Base-by-base conservation (phyloP, 1,140 invertebrate species). In the Drosophila athabasca region DNA sequence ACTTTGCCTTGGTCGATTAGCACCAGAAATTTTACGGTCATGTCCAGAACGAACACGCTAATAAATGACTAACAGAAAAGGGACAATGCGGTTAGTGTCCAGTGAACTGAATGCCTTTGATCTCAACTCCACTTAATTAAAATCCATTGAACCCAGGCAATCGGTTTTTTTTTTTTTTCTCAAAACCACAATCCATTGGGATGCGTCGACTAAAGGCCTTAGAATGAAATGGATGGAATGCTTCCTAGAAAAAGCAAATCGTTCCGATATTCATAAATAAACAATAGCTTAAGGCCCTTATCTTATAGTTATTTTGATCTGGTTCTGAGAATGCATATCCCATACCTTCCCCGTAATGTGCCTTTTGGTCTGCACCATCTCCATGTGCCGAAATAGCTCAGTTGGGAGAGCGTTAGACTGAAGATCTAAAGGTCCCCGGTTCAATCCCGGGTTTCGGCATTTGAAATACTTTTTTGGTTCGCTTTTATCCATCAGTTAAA, bases 401-500 rank as follows among this genome's bases (percentile, higher is more conserved):
- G 94, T 95, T 95, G 94, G 94, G 94, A 95, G 94, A 95, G 94
- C 94, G 94, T 95, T 95, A 95, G 94, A 95, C 94, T 95, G 94
- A 95, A 95, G 94, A 95, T 95, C 94, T 95, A 95, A 95, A 95
- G 93, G 94, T 95, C 94, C 94, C 94, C 93, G 94, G 94, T 95
- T 95, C 94, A 93, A 95, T 94, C 94, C 94, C 94, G 92, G 94
- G 94, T 94, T 95, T 95, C 94, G 94, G 94, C 94, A 52, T 41
- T 45, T 26, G 26, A 22, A 29, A 19, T 5, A 6, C 2, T 43
- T 41, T 22, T n/a, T 13, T n/a, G 0, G 6, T 7, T 41, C 15
- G 29, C 3, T 44, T 46, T 13, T 11, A 22, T 9, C 8, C 22
- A 44, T 31, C 19, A 22, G 2, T 6, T 17, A 7, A 15, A 43